phyloP scores from a whole-genome alignment of 2,113 vertebrate genomes.

The Phrynosoma platyrhinos region DNA sequence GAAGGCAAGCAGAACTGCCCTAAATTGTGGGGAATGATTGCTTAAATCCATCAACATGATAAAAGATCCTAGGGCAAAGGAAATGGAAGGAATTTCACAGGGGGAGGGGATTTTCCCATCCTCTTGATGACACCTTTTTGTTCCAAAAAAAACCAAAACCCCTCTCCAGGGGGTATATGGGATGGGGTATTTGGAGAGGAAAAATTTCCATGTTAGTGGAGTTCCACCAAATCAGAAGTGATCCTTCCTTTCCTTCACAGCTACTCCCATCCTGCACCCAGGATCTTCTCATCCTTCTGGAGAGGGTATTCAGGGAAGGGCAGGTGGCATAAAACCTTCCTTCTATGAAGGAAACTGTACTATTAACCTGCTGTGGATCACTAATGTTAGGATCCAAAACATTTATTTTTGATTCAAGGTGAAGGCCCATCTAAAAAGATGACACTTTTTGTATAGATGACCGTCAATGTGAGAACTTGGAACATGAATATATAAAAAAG shows the following conservation, averaged over 20 bases:
- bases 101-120: too few relatives aligned
- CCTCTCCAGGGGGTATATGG: background rate
- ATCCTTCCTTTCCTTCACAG: background rate
- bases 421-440: background rate
- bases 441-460: background rate
- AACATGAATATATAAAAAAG: background rate
- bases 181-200: too few relatives aligned
- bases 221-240: background rate
- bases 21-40: background rate
- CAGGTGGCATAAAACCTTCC: background rate
- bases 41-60: background rate
- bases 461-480: background rate
- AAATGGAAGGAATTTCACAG: background rate
- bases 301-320: background rate
- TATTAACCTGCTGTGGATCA: background rate
- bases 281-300: too few relatives aligned
- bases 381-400: background rate
- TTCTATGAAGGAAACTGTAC: too few relatives aligned
- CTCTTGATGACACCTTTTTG: too few relatives aligned
- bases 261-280: background rate
- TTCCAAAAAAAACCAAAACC: too few relatives aligned
- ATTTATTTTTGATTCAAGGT: background rate
- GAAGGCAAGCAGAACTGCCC: background rate
- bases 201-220: background rate
- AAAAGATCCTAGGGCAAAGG: background rate